phyloP scores from a whole-genome alignment of 1,140 invertebrate genomes.

The Charaxes varanes region DNA sequence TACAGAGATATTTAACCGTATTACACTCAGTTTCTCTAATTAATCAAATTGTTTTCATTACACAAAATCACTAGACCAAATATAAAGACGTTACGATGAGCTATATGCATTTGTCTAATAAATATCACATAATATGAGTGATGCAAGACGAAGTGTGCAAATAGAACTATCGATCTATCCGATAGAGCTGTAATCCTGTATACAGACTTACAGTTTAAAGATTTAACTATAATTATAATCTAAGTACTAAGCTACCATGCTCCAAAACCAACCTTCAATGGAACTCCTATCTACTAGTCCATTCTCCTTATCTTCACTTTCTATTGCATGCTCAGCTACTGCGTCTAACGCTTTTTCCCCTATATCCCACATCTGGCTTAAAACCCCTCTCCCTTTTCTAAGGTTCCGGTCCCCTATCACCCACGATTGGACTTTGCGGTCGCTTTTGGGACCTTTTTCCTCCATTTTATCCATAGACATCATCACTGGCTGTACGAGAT shows the following conservation, averaged over 20 bases:
- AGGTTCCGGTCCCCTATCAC: conserved; percentile 31
- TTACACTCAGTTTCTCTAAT: too few relatives aligned
- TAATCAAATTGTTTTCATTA: too few relatives aligned
- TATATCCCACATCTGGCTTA: conserved; percentile 40
- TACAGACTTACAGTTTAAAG: too few relatives aligned
- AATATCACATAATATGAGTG: too few relatives aligned
- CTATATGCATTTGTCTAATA: too few relatives aligned
- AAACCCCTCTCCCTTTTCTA: conserved; percentile 31
- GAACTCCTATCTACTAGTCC: conserved; percentile 48
- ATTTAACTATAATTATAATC: neutral
- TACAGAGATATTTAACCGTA: too few relatives aligned
- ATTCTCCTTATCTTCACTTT: conserved; percentile 47
- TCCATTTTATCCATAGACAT: conserved; percentile 30
- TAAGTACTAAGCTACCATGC: conserved; percentile 11
- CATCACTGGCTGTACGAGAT: conserved; percentile 42
- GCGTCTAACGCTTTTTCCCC: conserved; percentile 49
- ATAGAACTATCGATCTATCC: too few relatives aligned
- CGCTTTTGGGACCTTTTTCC: conserved; percentile 40
- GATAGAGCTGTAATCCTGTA: too few relatives aligned
- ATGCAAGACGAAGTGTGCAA: too few relatives aligned
- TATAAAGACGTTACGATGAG: too few relatives aligned
- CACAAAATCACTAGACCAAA: too few relatives aligned
- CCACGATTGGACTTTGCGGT: conserved; percentile 36
- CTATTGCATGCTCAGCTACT: conserved; percentile 48
- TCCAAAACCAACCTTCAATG: conserved; percentile 45